These are phyloP conservation scores for Microcebus lehilahytsara DNA, from an alignment of 2,113 vertebrate genomes.

Conservation along the genomic window DNA sequence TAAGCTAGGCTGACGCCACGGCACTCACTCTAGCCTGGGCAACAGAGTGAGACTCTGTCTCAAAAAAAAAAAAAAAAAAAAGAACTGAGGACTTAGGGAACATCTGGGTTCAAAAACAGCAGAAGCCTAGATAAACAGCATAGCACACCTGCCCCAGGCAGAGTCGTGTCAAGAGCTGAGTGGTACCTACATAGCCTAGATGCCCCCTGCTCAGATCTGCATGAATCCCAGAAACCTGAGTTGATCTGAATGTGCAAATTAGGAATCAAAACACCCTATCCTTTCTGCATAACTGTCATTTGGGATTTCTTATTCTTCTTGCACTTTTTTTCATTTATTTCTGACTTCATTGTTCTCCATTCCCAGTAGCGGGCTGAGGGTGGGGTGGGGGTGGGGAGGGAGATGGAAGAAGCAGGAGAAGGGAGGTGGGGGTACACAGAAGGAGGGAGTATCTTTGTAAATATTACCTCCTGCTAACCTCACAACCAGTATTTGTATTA, in stretches of 20 bases:
- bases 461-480: neutral
- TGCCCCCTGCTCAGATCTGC: neutral
- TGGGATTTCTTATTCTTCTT: neutral
- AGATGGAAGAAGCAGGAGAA: neutral
- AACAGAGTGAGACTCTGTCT: no score
- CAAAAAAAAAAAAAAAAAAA: no score
- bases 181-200: accelerated
- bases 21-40: no score
- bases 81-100: neutral
- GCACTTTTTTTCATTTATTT: neutral
- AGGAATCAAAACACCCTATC: neutral
- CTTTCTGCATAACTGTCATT: neutral
- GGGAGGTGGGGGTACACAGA: neutral
- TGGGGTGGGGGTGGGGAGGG: no score
- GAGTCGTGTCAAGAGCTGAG: neutral
- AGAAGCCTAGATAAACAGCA: neutral
- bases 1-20: no score
- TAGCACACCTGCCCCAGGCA: neutral
- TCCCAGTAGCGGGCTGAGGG: neutral
- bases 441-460: neutral
- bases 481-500: neutral
- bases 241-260: neutral
- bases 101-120: neutral
- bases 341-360: neutral
- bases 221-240: neutral